Evolutionary conservation across 2,113 vertebrate species (phyloP).

Genomic region (Capreolus pygargus): DNA sequence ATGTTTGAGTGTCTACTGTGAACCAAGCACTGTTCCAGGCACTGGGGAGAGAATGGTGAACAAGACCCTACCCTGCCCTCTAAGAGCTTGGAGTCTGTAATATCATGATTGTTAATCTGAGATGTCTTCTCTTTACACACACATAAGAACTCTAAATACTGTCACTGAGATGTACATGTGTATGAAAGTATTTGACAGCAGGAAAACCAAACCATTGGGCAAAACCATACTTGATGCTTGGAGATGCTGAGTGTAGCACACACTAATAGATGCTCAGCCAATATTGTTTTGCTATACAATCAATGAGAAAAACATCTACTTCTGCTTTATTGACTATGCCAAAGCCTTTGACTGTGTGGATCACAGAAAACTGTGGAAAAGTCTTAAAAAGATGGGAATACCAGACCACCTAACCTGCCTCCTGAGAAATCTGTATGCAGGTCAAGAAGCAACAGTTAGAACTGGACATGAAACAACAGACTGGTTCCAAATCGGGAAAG

Average conservation of each 20-base stretch:
- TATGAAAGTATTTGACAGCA: neutral
- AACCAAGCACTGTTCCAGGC: neutral
- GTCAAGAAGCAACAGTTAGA: neutral
- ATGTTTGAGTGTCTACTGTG: neutral
- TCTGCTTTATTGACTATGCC: neutral
- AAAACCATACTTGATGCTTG: neutral
- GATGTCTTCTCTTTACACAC: neutral
- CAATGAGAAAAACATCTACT: neutral
- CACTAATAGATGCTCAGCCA: neutral
- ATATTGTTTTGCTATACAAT: neutral
- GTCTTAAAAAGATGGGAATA: neutral
- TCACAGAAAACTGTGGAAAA: neutral
- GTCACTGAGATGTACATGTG: neutral
- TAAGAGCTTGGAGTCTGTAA: neutral
- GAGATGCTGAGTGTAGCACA: neutral
- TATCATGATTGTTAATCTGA: neutral
- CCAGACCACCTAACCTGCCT: neutral
- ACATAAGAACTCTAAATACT: neutral
- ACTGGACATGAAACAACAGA: neutral
- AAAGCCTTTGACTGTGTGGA: neutral
- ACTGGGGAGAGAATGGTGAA: neutral
- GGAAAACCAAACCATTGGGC: neutral
- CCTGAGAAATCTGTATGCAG: neutral
- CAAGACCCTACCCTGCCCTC: neutral
- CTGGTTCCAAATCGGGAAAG: neutral